Base-by-base conservation (phyloP, 2,797 vertebrate genomes). In the Bufotes viridis region DNA sequence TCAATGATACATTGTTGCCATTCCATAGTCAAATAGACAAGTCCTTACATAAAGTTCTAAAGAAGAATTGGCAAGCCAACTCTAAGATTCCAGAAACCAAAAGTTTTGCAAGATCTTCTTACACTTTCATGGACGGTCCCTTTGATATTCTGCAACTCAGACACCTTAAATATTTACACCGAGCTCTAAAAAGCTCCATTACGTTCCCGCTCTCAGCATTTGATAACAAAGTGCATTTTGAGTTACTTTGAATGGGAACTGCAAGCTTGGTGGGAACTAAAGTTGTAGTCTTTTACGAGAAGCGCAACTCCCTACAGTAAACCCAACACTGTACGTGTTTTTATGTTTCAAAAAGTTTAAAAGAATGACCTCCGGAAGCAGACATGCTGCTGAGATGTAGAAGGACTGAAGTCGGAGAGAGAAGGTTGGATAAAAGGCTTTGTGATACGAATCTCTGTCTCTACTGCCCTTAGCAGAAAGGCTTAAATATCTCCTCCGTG, bases 401-500 rank as follows among this genome's bases (percentile, higher is more conserved):
- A 96, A 94, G 95, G 95, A 94, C 91, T 95, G 95, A 95, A 96
- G 96, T 94, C 93, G 94, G 94, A 94, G 94, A 95, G 92, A 95
- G 94, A 96, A 95, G 94, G 94, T 92, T 93, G 93, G 96, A 97
- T 97, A 96, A 97, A 97, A 97, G 96, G 96, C 96, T 97, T 96
- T 97, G 94, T 95, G 96, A 97, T 97, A 96, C 96, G 96, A 96
- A 96, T 97, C 95, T 93, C 93, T 92, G 94, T 95, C 96, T 97
- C 96, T 95, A 93, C 92, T 93, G 94, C 96, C 97, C 96, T 97
- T 95, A 96, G 96, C 95, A 96, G 94, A 95, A 93, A 93, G 95
- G 96, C 96, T 98, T 97, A 97, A 97, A 96, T 97, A 97, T 97
- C 97, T 96, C 95, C 97, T 97, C 95, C 96, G 93, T 96, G 97